Base-by-base conservation (phyloP, 2,797 vertebrate genomes). In the Paedocypris micromegethes region DNA sequence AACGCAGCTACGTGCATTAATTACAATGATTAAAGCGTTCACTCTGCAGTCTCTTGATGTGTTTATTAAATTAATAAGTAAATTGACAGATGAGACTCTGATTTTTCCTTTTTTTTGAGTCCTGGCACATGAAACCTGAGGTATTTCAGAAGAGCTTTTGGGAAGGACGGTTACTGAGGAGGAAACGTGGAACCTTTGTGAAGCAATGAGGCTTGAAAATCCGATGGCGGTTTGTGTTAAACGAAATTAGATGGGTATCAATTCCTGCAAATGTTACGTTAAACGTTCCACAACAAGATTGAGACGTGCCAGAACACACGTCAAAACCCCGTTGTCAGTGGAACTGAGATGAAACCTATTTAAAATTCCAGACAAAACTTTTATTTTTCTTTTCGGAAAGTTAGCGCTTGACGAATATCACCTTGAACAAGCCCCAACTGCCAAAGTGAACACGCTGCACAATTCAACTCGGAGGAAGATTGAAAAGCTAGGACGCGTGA, bases 11-110 rank as follows among this genome's bases (percentile, higher is more conserved):
- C 78, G 45, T 82, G 86, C 83, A 86, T 91, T 91, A 83, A 92
- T 93, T 91, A 90, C 77, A 83, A 83, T 82, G 85, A 90, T 91
- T 89, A 91, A 90, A 89, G 86, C 79, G 81, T 86, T 81, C 77
- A 83, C 83, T 84, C 86, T 84, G 86, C 89, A 87, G 89, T 86
- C 85, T 85, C 89, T 91, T 89, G 88, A 91, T 90, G 86, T 91
- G 88, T 92, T 93, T 91, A 92, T 94, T 92, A 88, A 91, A 90
- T 92, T 91, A 93, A 90, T 84, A 86, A 87, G 84, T 83, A 89
- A 86, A 83, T 81, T 89, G 90, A 88, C 88, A 88, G 86, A 86
- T 85, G 83, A 81, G 82, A 88, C 85, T 86, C 78, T 80, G 74
- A 80, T 85, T 66, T 65, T 23, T 39, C 41, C 44, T 48, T 72